phyloP scores from a whole-genome alignment of 2,113 vertebrate genomes.

The Carollia perspicillata region DNA sequence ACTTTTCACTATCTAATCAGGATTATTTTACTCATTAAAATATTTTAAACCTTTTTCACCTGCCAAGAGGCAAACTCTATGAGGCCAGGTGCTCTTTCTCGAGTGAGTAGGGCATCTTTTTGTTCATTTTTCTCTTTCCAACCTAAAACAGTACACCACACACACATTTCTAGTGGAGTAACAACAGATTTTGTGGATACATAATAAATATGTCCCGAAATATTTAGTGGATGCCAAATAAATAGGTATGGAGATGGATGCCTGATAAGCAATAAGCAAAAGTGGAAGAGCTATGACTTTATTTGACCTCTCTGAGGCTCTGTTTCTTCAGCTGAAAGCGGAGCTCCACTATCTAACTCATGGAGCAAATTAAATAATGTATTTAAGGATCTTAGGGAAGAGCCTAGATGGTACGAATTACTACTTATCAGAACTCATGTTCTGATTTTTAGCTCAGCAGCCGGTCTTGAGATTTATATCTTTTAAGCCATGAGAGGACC shows the following conservation, averaged over 20 bases:
- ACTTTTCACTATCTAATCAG: background rate
- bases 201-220: background rate
- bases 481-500: background rate
- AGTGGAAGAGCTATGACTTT: background rate
- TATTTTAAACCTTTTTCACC: background rate
- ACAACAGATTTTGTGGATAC: background rate
- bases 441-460: conserved; percentile 30
- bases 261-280: background rate
- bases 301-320: background rate
- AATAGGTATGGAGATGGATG: background rate
- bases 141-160: background rate
- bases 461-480: background rate
- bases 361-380: background rate
- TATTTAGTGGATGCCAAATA: background rate
- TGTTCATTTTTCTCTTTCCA: background rate
- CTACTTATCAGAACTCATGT: background rate
- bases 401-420: background rate
- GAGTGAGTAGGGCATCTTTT: background rate
- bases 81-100: background rate
- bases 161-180: background rate
- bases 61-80: background rate
- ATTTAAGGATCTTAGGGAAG: background rate
- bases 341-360: background rate
- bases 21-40: background rate
- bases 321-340: background rate